A percentile compares a stretch with the other conserved stretches of the same genome.
Evolutionary conservation across 2,888 invertebrate species (phyloP).

Genomic region (Ceriagrion tenellum): DNA sequence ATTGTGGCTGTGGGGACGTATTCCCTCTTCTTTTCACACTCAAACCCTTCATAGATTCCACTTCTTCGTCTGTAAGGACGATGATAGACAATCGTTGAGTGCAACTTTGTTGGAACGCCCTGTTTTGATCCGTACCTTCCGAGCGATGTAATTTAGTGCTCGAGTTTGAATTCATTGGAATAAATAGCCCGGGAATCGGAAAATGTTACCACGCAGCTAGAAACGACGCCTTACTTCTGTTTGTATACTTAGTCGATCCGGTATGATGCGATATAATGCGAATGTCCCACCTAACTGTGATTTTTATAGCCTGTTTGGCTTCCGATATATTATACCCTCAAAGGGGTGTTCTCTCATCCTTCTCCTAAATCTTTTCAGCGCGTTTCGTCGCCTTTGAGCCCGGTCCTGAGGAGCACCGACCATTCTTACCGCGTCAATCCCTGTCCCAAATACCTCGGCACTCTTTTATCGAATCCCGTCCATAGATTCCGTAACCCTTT

Average conservation of each 20-base stretch:
- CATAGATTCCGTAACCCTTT: slow-evolving; percentile 48
- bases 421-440: slow-evolving; percentile 4
- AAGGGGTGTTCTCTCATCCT: neutral
- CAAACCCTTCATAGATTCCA: neutral
- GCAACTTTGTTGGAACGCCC: neutral
- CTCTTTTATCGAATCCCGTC: slow-evolving; percentile 2
- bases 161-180: slow-evolving; percentile 4
- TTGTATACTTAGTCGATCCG: neutral
- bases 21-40: neutral
- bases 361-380: neutral
- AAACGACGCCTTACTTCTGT: neutral
- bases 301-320: slow-evolving; percentile 17
- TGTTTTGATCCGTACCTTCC: slow-evolving; percentile 37
- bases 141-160: neutral
- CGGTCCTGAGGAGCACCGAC: neutral
- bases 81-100: neutral
- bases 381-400: neutral
- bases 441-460: neutral
- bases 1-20: neutral
- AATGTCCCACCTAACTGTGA: neutral
- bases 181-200: neutral
- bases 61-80: neutral
- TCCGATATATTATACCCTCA: neutral
- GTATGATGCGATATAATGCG: neutral
- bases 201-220: neutral